Conservation (phyloP, 1,140 invertebrate genomes). For the Cotesia typhae region DNA sequence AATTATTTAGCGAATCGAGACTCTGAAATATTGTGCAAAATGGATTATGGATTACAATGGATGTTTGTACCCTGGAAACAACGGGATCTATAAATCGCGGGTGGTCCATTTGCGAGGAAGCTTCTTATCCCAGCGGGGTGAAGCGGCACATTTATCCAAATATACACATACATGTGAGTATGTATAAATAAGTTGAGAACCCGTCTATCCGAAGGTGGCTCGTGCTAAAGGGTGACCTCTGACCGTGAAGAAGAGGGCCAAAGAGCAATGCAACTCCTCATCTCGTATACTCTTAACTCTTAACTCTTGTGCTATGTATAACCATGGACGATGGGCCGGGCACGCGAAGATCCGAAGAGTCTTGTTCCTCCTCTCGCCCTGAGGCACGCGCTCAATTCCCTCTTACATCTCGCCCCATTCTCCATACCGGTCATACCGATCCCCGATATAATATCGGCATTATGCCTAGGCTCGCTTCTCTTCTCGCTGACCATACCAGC, state of each 20-base stretch:
- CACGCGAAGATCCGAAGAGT: constrained; percentile 56
- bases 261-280: neutral
- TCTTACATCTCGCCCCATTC: constrained; percentile 8
- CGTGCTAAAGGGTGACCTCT: constrained; percentile 64
- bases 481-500: too few species aligned
- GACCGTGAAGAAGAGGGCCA: constrained; percentile 51
- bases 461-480: too few species aligned
- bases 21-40: too few species aligned
- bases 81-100: too few species aligned
- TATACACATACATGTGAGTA: neutral
- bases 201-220: constrained; percentile 49
- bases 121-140: constrained; percentile 14
- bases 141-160: too few species aligned
- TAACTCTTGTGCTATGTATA: constrained; percentile 31
- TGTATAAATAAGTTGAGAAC: constrained; percentile 38
- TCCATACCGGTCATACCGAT: neutral
- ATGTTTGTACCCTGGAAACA: too few species aligned
- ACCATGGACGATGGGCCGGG: constrained; percentile 54
- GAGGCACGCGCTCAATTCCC: constrained; percentile 37
- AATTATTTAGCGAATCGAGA: too few species aligned
- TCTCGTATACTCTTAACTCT: too few species aligned
- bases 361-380: constrained; percentile 26
- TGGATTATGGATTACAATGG: too few species aligned
- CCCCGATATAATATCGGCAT: constrained; percentile 32
- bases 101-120: constrained; percentile 11